A percentile compares a stretch with the other conserved stretches of the same genome.
These are phyloP conservation scores for Amorpha juglandis DNA, from an alignment of 2,888 invertebrate species.

Conservation along the genomic window DNA sequence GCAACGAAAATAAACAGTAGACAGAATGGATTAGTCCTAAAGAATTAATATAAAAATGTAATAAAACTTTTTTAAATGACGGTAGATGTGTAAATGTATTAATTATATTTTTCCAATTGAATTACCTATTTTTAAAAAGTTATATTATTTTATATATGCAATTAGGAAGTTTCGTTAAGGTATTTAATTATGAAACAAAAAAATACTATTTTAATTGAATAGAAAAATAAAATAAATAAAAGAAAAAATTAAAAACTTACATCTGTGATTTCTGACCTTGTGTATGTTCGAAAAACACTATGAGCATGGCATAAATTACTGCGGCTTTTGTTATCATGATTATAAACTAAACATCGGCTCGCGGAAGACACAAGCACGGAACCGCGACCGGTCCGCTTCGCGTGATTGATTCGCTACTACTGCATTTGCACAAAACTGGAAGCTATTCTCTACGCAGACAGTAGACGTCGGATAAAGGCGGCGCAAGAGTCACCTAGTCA, in stretches of 20 bases:
- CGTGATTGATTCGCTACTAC: constrained; percentile 68
- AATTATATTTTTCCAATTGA: neutral
- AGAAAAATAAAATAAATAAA: constrained; percentile 5
- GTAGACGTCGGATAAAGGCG: constrained; percentile 52
- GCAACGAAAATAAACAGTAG: constrained; percentile 18
- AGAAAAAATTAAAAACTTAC: constrained; percentile 54
- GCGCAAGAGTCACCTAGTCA: constrained; percentile 53
- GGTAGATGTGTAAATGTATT: neutral
- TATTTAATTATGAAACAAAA: neutral
- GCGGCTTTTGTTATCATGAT: constrained; percentile 66
- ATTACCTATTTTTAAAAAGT: neutral
- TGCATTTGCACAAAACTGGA: constrained; percentile 56
- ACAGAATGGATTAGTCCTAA: neutral
- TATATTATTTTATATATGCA: too few species aligned
- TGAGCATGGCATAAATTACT: constrained; percentile 52
- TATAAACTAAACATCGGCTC: constrained; percentile 60
- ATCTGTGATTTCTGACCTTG: constrained; percentile 60
- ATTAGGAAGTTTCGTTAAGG: too few species aligned
- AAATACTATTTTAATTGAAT: neutral
- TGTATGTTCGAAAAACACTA: constrained; percentile 52
- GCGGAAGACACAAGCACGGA: constrained; percentile 48
- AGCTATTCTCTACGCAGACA: constrained; percentile 47
- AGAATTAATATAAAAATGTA: neutral
- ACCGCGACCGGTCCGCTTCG: constrained; percentile 65
- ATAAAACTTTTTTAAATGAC: neutral